Evolutionary conservation across 2,113 vertebrate genomes (phyloP).

Genomic region (Muntiacus reevesi): DNA sequence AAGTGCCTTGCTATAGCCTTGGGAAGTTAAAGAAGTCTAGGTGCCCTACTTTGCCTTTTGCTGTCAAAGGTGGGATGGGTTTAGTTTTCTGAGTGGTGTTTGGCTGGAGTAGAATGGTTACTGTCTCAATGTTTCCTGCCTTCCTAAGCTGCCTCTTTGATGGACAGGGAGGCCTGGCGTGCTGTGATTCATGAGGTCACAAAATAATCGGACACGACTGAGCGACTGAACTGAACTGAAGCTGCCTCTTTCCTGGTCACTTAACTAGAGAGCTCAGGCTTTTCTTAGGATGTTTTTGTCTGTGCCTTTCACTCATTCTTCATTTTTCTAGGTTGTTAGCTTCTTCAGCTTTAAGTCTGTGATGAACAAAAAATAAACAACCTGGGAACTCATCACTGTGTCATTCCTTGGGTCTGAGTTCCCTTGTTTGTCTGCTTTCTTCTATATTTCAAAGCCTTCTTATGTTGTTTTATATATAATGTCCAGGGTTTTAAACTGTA

Average conservation of each 20-base stretch:
- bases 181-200: not conserved
- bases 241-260: not conserved
- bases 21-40: not conserved
- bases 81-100: not conserved
- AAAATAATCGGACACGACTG: not conserved
- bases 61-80: not conserved
- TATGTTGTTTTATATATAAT: not conserved
- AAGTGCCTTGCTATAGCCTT: not conserved
- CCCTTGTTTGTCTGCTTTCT: not conserved
- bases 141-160: not conserved
- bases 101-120: not conserved
- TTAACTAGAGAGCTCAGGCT: not conserved
- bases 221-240: not conserved
- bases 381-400: not conserved
- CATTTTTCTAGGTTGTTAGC: not conserved
- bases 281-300: not conserved
- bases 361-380: not conserved
- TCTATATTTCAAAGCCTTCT: constrained; percentile 17
- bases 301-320: not conserved
- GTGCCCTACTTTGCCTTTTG: not conserved
- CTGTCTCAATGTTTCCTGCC: not conserved
- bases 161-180: not conserved
- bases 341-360: not conserved
- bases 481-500: not conserved
- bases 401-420: constrained; percentile 5